Conservation (phyloP, 2,113 vertebrate genomes). For the Eurystomus gularis region DNA sequence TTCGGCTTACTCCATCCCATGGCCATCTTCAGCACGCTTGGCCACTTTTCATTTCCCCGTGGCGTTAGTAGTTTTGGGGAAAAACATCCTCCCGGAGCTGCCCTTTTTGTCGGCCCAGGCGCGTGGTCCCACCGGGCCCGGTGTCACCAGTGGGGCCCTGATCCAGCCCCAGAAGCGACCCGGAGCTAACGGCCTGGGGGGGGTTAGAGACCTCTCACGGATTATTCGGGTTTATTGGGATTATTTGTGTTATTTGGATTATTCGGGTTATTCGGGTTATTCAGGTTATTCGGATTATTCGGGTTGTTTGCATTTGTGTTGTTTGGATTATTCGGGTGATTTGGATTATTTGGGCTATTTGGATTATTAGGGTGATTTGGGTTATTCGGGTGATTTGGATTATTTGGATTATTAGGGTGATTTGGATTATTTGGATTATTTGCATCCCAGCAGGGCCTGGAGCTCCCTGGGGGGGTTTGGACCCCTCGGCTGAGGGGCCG, state of each 20-base stretch:
- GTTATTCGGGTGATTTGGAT: not conserved
- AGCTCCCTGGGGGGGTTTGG: not conserved
- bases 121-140: accelerated
- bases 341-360: too few relatives aligned
- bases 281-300: not conserved
- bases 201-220: not conserved
- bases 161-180: accelerated
- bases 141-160: accelerated
- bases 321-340: too few relatives aligned
- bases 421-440: not conserved
- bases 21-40: not conserved
- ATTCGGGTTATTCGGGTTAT: not conserved
- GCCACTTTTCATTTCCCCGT: accelerated
- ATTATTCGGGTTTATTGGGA: not conserved
- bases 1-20: accelerated
- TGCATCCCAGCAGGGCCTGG: not conserved
- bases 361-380: too few relatives aligned
- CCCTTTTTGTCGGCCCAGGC: not conserved
- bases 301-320: too few relatives aligned
- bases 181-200: not conserved
- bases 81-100: accelerated
- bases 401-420: not conserved
- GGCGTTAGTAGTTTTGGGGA: not conserved
- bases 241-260: too few relatives aligned
- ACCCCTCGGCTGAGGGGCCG: not conserved